A percentile compares a stretch with the other conserved stretches of the same genome.
Evolutionary conservation across 2,888 invertebrate species (phyloP).

Genomic region (Ethmia dodecea): DNA sequence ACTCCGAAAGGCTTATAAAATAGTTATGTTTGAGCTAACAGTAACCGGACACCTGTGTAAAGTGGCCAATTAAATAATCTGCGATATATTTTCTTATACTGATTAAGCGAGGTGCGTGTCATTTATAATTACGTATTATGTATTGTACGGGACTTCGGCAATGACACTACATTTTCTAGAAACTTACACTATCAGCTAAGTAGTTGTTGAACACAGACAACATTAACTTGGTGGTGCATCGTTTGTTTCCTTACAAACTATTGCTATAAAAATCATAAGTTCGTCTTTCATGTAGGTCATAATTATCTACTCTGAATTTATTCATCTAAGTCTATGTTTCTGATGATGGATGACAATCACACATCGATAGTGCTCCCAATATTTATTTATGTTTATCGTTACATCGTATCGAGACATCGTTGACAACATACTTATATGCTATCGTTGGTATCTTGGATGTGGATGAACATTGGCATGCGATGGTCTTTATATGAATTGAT

Average conservation of each 20-base stretch:
- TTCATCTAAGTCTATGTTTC: no score
- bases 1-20: no score
- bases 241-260: constrained; percentile 27
- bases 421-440: no score
- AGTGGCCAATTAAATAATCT: constrained; percentile 11
- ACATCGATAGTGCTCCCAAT: no score
- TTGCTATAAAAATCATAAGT: constrained; percentile 6
- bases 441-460: no score
- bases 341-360: no score
- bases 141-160: constrained; percentile 20
- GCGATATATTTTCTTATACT: constrained; percentile 16
- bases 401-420: no score
- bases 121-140: constrained; percentile 8
- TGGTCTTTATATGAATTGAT: background rate
- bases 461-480: no score
- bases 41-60: no score
- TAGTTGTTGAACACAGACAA: constrained; percentile 64
- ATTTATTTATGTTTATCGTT: no score
- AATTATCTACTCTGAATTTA: no score
- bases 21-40: no score
- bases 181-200: constrained; percentile 23
- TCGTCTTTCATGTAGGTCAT: background rate
- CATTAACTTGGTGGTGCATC: constrained; percentile 59
- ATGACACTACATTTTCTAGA: constrained; percentile 24
- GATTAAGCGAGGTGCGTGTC: background rate